These are phyloP conservation scores for Limnephilus lunatus DNA, from an alignment of 2,888 invertebrate species.

Conservation along the genomic window DNA sequence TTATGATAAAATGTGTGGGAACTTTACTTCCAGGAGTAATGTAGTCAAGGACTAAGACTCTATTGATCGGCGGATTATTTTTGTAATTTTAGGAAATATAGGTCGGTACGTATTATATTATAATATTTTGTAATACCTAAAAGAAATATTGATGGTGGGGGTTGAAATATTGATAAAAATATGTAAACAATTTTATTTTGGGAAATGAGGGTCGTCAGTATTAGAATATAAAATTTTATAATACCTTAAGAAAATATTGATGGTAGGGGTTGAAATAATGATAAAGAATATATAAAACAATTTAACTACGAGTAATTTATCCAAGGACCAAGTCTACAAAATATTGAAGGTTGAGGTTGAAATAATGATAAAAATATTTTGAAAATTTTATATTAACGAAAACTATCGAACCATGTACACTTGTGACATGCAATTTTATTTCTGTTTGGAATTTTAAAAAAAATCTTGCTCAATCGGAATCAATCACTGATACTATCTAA, in stretches of 20 bases:
- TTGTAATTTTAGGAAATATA: not conserved
- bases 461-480: not conserved
- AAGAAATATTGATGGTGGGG: no score
- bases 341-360: no score
- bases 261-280: no score
- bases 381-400: not conserved
- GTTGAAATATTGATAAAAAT: no score
- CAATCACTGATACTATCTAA: no score
- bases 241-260: no score
- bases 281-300: no score
- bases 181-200: not conserved
- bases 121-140: no score
- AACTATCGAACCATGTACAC: not conserved
- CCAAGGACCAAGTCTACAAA: not conserved
- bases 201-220: not conserved
- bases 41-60: not conserved
- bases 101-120: no score
- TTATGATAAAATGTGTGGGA: slow-evolving; percentile 24
- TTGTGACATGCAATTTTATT: not conserved
- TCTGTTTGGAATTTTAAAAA: not conserved
- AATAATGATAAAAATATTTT: no score
- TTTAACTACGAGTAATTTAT: not conserved
- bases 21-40: not conserved
- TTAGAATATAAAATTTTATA: no score
- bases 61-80: not conserved